Percentiles rank a stretch among this genome's conserved stretches.
Conservation (phyloP, 30 jellyfish, hydroid and myxozoan genomes). For the Aurelia sp. region DNA sequence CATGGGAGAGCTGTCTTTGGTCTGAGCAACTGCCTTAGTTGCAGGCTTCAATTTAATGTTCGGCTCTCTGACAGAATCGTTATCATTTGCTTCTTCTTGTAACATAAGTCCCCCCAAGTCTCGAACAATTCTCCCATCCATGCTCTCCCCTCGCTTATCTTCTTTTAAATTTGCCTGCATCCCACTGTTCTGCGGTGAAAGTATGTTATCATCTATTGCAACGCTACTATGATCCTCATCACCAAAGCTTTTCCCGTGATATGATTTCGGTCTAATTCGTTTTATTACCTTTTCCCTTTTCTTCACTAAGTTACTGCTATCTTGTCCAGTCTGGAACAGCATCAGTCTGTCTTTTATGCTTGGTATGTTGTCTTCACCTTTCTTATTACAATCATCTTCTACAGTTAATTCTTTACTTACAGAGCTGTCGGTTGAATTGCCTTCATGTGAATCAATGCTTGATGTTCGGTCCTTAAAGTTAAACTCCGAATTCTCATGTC, state of each 20-base stretch:
- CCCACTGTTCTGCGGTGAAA: neutral
- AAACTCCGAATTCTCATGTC: neutral
- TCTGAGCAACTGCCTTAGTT: neutral
- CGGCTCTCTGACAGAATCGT: neutral
- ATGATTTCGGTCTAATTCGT: slow-evolving; percentile 53
- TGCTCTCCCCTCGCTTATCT: neutral
- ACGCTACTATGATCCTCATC: neutral
- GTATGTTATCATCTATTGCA: neutral
- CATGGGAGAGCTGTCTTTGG: neutral
- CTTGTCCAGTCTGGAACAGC: slow-evolving; percentile 38
- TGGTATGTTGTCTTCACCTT: slow-evolving; percentile 49
- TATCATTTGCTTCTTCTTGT: neutral
- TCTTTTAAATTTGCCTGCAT: neutral
- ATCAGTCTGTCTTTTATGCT: slow-evolving; percentile 58
- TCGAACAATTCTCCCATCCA: neutral
- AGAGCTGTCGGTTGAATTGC: neutral
- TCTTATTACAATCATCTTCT: neutral
- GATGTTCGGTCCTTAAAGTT: neutral
- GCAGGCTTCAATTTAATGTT: neutral
- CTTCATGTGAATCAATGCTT: neutral
- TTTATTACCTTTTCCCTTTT: slow-evolving; percentile 10
- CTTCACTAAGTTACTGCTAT: neutral
- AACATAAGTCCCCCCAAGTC: slow-evolving; percentile 2
- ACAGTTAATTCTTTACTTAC: neutral
- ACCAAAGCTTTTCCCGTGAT: slow-evolving; percentile 39